Percentiles rank a stretch among this genome's conserved stretches.
Conservation (phyloP, 2,888 invertebrate genomes). For the Erebia aethiops region DNA sequence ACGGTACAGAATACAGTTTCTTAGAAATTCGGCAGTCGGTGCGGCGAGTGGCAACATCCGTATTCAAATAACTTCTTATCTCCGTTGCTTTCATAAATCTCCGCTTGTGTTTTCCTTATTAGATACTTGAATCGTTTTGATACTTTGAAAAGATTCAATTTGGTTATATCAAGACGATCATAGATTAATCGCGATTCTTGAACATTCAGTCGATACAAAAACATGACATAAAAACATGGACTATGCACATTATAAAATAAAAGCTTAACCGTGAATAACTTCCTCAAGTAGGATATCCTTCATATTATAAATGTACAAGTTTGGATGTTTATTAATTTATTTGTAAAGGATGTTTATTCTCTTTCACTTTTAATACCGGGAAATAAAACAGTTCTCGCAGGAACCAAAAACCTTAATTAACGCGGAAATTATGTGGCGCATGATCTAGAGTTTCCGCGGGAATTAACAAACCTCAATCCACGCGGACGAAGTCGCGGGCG, state of each 20-base stretch:
- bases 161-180: neutral
- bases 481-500: neutral
- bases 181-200: neutral
- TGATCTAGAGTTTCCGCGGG: too few relatives aligned
- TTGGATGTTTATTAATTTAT: too few relatives aligned
- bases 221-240: neutral
- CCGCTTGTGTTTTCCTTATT: constrained; percentile 13
- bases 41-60: constrained; percentile 13
- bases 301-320: too few relatives aligned
- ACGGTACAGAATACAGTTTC: constrained; percentile 19
- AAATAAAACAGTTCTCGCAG: too few relatives aligned
- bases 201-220: neutral
- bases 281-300: too few relatives aligned
- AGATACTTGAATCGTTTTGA: neutral
- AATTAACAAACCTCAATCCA: too few relatives aligned
- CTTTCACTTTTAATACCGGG: too few relatives aligned
- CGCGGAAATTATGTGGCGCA: too few relatives aligned
- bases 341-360: too few relatives aligned
- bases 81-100: constrained; percentile 3
- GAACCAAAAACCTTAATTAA: too few relatives aligned
- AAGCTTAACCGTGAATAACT: neutral
- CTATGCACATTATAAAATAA: neutral
- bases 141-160: neutral
- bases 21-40: constrained; percentile 16
- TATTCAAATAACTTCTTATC: constrained; percentile 17